Conservation (phyloP, 2,888 invertebrate species). For the Lasioglossum villosulum region DNA sequence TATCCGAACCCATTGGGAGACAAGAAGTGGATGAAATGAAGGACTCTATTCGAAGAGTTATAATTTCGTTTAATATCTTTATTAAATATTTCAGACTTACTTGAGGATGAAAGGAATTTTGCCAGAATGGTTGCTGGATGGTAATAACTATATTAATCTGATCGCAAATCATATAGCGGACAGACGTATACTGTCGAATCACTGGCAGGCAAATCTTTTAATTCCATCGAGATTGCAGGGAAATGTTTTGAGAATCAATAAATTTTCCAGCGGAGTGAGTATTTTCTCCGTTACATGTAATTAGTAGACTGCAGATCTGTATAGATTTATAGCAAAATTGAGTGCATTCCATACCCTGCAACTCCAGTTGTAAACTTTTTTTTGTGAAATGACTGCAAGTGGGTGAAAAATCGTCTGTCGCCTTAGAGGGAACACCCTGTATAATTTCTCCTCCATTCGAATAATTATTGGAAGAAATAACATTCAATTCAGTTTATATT, state of each 20-base stretch:
- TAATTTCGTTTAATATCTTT: not conserved
- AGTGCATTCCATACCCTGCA: too few species aligned
- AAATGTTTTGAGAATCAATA: conserved; percentile 46
- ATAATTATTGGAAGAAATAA: too few species aligned
- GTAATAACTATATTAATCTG: conserved; percentile 28
- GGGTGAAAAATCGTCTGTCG: too few species aligned
- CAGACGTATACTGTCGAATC: conserved; percentile 35
- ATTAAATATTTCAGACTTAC: conserved; percentile 23
- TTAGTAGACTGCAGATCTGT: not conserved
- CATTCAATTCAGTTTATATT: too few species aligned
- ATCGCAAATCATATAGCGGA: conserved; percentile 46
- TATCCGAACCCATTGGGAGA: not conserved
- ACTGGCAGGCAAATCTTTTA: conserved; percentile 37
- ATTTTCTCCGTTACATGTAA: not conserved
- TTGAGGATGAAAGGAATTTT: conserved; percentile 30
- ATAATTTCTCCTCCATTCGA: too few species aligned
- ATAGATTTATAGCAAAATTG: too few species aligned
- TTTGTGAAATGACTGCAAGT: too few species aligned
- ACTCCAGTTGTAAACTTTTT: too few species aligned
- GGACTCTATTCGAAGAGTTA: not conserved
- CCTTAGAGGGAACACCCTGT: too few species aligned
- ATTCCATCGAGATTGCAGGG: conserved; percentile 35
- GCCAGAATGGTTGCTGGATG: conserved; percentile 18
- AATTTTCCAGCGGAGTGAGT: conserved; percentile 47
- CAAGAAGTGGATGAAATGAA: not conserved